Percentiles rank a stretch among this genome's conserved stretches.
These are phyloP conservation scores for Amblyjoppa fuscipennis DNA, from an alignment of 2,888 invertebrate genomes.

Conservation along the genomic window DNA sequence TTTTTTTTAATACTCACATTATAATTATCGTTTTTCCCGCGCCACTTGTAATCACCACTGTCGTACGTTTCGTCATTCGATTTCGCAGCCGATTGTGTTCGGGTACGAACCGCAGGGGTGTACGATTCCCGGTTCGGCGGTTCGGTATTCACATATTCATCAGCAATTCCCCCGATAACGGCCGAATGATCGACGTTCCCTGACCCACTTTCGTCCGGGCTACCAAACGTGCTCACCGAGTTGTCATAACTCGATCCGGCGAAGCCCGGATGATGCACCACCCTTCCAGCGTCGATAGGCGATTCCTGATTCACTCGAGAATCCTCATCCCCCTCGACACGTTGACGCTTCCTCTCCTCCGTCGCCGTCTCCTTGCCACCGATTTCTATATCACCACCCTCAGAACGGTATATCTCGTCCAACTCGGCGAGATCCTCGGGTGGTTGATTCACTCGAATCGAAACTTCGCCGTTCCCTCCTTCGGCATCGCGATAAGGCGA, in stretches of 20 bases:
- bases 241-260: constrained; percentile 63
- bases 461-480: constrained; percentile 42
- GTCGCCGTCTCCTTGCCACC: constrained; percentile 20
- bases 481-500: constrained; percentile 20
- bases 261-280: constrained; percentile 46
- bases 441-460: constrained; percentile 56
- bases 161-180: constrained; percentile 47
- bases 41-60: constrained; percentile 64
- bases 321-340: constrained; percentile 44
- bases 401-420: constrained; percentile 47
- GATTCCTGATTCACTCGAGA: constrained; percentile 56
- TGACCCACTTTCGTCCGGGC: constrained; percentile 41
- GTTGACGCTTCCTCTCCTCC: constrained; percentile 39
- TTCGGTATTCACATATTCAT: constrained; percentile 60
- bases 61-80: constrained; percentile 56
- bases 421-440: constrained; percentile 22
- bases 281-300: constrained; percentile 27
- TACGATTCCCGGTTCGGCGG: constrained; percentile 34
- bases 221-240: constrained; percentile 48
- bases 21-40: constrained; percentile 60
- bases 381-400: constrained; percentile 9
- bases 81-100: constrained; percentile 21
- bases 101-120: constrained; percentile 14
- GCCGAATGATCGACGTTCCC: constrained; percentile 60
- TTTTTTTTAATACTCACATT: constrained; percentile 48